These are phyloP conservation scores for Oppia nitens DNA, from an alignment of 1,140 invertebrate species.

Conservation along the genomic window DNA sequence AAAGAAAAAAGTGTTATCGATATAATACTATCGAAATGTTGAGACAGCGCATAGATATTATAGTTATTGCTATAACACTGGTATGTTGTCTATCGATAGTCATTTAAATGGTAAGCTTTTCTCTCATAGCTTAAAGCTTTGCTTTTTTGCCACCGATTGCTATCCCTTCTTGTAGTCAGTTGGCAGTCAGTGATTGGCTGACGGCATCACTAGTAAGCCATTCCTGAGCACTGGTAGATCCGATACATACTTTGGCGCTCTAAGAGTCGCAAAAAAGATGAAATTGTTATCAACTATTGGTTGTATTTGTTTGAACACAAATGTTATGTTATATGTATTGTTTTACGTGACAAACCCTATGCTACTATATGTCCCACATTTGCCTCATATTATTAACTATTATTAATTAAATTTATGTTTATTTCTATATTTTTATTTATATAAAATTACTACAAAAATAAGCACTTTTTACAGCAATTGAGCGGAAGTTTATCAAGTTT, in stretches of 20 bases:
- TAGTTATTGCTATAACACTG: no score
- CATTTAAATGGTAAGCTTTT: neutral
- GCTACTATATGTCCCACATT: no score
- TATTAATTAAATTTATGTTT: no score
- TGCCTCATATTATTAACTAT: no score
- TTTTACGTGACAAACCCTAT: no score
- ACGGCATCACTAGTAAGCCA: neutral
- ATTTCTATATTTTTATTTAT: no score
- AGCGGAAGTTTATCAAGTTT: neutral
- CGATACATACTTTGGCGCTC: no score
- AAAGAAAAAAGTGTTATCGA: no score
- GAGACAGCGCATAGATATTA: no score
- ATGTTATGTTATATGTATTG: neutral
- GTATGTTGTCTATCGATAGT: neutral
- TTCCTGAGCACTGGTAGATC: neutral
- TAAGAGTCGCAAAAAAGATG: no score
- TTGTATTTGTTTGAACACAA: neutral
- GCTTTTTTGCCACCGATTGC: neutral
- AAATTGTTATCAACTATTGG: neutral
- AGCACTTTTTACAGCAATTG: neutral
- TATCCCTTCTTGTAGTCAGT: neutral
- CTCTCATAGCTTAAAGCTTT: neutral
- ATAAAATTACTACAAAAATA: no score
- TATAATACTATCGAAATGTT: neutral
- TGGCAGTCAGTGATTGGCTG: neutral